Conservation (phyloP, 2,797 vertebrate genomes). For the Sardinella longiceps region DNA sequence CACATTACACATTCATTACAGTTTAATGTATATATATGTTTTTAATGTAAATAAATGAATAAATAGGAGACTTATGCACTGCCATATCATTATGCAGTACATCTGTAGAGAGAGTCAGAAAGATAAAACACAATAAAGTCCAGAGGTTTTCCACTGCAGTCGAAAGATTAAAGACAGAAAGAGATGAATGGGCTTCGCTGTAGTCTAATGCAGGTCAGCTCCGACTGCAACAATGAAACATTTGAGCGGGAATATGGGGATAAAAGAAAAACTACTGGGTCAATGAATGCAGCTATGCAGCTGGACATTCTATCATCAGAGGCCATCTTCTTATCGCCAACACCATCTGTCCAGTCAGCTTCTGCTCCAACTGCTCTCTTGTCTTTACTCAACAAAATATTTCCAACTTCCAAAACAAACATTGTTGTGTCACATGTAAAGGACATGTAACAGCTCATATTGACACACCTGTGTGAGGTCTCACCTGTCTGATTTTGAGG, state of each 20-base stretch:
- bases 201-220: too few species aligned
- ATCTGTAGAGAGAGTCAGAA: background rate
- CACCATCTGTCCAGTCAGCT: conserved; percentile 4
- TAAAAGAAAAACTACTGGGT: background rate
- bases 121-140: too few species aligned
- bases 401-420: background rate
- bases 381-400: background rate
- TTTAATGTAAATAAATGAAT: too few species aligned
- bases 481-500: conserved; percentile 98
- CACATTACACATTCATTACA: background rate
- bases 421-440: background rate
- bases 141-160: too few species aligned
- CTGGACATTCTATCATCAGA: background rate
- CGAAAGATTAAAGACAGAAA: too few species aligned
- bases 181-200: too few species aligned
- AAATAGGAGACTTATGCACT: too few species aligned
- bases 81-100: too few species aligned
- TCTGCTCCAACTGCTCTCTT: background rate
- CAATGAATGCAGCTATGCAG: background rate
- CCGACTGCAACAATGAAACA: background rate
- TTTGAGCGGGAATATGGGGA: background rate
- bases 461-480: conserved; percentile 29
- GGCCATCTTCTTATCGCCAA: background rate
- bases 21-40: too few species aligned
- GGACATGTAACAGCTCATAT: background rate